Base-by-base conservation (phyloP, 2,113 vertebrate species). In the Brachyistius frenatus region DNA sequence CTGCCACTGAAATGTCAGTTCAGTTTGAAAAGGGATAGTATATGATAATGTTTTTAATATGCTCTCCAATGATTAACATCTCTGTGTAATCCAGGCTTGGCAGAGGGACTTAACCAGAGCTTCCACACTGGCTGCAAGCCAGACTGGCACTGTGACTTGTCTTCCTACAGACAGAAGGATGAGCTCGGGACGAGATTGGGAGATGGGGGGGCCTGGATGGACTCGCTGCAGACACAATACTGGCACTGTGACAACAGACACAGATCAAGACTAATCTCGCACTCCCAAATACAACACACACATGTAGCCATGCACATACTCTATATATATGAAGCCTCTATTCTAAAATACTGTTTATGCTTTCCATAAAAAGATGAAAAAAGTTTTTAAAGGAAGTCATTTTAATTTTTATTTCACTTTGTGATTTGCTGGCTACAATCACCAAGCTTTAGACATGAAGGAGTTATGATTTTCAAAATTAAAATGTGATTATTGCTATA, bases 151-250 rank as follows among this genome's bases (percentile, higher is more conserved):
- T 91, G 88, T 50, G 81, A 86, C 91, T 91, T 85, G 90, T 91
- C 88, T 90, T 89, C 85, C 83, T 88, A 87, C 84, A 92, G 90
- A 93, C 88, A 85, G 88, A 89, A 89, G 84, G 93, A 91, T 91
- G 90, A 91, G 91, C 74, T 86, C 90, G 88, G 91, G 90, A 87
- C 15, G 41, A 86, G 88, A 85, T 23, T 60, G 82, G 81, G 87
- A 91, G 87, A 87, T 73, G 89, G 55, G 85, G 88, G 89, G 84
- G 85, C 84, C 87, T 81, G 84, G 81, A 88, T 82, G 83, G 81
- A 87, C 86, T 64, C 61, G 69, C 73, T 81, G 86, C 87, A 94
- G 93, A 95, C 94, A 95, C 94, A 95, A 95, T 94, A 92, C 91
- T 94, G 94, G 94, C 93, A 93, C 72, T 5, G 81, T 85, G 90